Conservation (phyloP, 2,888 invertebrate species). For the Trachelus stipa region DNA sequence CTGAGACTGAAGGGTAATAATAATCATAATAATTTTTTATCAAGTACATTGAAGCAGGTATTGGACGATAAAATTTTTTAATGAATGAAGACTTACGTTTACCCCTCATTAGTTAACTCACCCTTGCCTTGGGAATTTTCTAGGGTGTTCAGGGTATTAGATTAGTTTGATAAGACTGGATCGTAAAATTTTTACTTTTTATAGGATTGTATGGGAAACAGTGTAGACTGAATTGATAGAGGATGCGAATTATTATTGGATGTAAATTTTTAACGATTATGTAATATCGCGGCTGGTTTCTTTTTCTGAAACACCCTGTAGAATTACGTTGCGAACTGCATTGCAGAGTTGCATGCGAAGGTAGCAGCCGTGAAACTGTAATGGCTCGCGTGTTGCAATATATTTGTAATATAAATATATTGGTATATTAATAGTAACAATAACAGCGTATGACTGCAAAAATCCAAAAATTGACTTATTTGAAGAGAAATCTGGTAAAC, state of each 20-base stretch:
- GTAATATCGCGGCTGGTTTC: not conserved
- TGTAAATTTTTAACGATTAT: not conserved
- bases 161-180: too few species aligned
- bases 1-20: not conserved
- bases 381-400: slow-evolving; percentile 33
- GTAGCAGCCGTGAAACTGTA: slow-evolving; percentile 3
- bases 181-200: too few species aligned
- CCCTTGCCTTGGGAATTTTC: not conserved
- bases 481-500: too few species aligned
- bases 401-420: not conserved
- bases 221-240: not conserved
- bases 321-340: slow-evolving; percentile 36
- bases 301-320: not conserved
- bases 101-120: not conserved
- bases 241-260: too few species aligned
- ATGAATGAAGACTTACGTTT: not conserved
- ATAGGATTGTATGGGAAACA: not conserved
- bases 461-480: too few species aligned
- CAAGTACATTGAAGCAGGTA: not conserved
- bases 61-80: not conserved
- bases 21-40: not conserved
- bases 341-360: slow-evolving; percentile 52
- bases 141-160: not conserved
- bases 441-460: too few species aligned
- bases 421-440: not conserved